Conservation (phyloP, 2,888 invertebrate species). For the Lithophane ornitopus region DNA sequence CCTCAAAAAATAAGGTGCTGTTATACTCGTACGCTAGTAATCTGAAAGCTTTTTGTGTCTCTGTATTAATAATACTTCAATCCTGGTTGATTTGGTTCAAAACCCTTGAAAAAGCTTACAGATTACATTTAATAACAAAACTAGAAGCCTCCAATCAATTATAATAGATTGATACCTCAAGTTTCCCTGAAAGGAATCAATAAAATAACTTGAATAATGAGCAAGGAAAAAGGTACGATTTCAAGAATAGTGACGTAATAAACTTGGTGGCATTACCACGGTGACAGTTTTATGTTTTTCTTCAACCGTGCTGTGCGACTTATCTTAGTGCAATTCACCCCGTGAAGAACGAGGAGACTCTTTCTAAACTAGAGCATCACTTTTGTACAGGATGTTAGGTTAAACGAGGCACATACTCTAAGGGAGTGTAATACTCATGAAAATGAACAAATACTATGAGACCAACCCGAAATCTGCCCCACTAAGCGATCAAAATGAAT, state of each 20-base stretch:
- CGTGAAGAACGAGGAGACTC: too few species aligned
- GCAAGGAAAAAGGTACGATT: slow-evolving; percentile 1
- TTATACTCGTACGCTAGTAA: too few species aligned
- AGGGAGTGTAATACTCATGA: too few species aligned
- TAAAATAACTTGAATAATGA: slow-evolving; percentile 39
- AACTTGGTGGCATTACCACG: background rate
- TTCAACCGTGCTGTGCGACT: background rate
- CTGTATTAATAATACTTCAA: background rate
- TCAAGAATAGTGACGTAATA: slow-evolving; percentile 12
- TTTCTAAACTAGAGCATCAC: background rate
- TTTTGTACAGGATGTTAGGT: too few species aligned
- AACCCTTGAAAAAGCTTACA: background rate
- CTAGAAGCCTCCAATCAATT: background rate
- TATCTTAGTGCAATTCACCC: background rate
- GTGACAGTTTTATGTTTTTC: background rate
- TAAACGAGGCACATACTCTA: too few species aligned
- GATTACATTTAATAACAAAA: background rate
- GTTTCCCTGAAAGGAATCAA: slow-evolving; percentile 35
- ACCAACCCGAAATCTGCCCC: too few species aligned
- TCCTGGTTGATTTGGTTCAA: background rate
- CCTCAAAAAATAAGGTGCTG: too few species aligned
- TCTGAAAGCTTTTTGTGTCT: background rate
- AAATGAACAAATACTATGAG: too few species aligned
- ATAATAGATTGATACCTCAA: background rate
- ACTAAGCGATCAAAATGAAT: too few species aligned